phyloP scores from a whole-genome alignment of 35 echinoderm and acorn worm species.

The Hemicentrotus pulcherrimus region DNA sequence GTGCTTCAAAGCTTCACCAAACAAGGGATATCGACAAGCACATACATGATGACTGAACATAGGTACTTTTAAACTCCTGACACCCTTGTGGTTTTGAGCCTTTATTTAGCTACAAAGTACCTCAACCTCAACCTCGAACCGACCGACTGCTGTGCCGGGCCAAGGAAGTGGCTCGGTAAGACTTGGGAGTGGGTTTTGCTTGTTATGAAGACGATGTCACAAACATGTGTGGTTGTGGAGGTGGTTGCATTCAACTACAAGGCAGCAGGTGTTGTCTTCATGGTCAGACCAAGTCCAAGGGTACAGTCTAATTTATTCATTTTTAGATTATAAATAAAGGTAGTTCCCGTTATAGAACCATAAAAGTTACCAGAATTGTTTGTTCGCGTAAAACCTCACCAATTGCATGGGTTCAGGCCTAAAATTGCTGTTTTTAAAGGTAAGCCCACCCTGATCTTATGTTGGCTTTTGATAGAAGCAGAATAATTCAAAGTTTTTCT shows the following conservation, averaged over 20 bases:
- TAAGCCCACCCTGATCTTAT: too few species aligned
- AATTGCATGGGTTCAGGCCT: too few species aligned
- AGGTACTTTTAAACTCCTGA: not conserved
- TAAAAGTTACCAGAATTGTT: too few species aligned
- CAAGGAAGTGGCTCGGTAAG: not conserved
- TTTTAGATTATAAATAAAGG: too few species aligned
- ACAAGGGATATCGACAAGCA: not conserved
- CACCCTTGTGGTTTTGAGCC: not conserved
- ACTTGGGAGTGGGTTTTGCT: not conserved
- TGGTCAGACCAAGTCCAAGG: not conserved
- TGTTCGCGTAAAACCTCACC: too few species aligned
- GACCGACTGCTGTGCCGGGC: not conserved
- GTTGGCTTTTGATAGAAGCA: too few species aligned
- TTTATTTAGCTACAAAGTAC: not conserved
- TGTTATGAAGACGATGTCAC: conserved; percentile 37
- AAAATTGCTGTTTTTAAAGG: too few species aligned
- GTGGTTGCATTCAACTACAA: conserved; percentile 50
- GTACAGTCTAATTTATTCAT: not conserved
- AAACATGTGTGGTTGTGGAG: conserved; percentile 47
- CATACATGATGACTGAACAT: not conserved
- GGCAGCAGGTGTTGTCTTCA: not conserved
- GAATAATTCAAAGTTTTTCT: too few species aligned
- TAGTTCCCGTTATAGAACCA: too few species aligned
- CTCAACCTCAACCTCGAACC: not conserved
- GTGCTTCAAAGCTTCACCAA: not conserved